phyloP scores from a whole-genome alignment of 2,113 vertebrate species.

The Oncorhynchus tshawytscha region DNA sequence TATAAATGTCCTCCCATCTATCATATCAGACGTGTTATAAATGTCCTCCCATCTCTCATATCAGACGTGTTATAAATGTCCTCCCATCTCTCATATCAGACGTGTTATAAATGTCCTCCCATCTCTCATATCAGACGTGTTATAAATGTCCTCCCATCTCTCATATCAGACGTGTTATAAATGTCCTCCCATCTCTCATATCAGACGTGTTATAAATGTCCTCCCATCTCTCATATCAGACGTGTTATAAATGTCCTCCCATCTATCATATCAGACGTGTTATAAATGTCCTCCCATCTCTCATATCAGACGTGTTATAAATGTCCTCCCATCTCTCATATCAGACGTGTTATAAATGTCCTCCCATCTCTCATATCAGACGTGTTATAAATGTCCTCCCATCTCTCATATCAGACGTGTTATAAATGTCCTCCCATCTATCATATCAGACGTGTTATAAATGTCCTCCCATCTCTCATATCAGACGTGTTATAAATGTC shows the following conservation, averaged over 20 bases:
- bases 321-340: constrained; percentile 56
- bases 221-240: constrained; percentile 41
- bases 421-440: constrained; percentile 62
- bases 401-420: not conserved
- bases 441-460: constrained; percentile 26
- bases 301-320: constrained; percentile 27
- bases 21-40: constrained; percentile 26
- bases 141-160: constrained; percentile 62
- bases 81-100: constrained; percentile 41
- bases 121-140: not conserved
- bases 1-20: constrained; percentile 62
- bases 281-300: constrained; percentile 63
- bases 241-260: constrained; percentile 55
- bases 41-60: constrained; percentile 56
- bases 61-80: constrained; percentile 47
- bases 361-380: constrained; percentile 37
- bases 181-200: constrained; percentile 55
- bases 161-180: constrained; percentile 25
- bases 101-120: constrained; percentile 61
- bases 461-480: constrained; percentile 55
- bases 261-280: not conserved
- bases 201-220: constrained; percentile 48
- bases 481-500: constrained; percentile 48
- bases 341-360: constrained; percentile 48
- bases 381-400: constrained; percentile 61